phyloP scores from a whole-genome alignment of 2,113 vertebrate genomes.

The Poeciliopsis turrubarensis region DNA sequence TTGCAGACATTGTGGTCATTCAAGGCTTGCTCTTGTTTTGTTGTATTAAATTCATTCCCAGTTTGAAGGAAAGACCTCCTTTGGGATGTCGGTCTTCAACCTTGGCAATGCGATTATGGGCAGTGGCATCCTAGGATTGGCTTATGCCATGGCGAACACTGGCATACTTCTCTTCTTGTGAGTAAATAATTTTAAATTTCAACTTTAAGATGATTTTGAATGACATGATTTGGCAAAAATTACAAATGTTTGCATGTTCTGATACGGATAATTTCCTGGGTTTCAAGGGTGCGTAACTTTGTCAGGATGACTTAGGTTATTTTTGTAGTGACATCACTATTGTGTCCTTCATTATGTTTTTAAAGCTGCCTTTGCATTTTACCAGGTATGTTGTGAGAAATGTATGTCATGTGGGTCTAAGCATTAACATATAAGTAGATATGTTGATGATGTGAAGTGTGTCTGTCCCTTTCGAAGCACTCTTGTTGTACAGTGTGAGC shows the following conservation, averaged over 20 bases:
- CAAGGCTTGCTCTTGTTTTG: background rate
- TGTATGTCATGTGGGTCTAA: too few relatives aligned
- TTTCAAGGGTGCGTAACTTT: too few relatives aligned
- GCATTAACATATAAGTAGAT: too few relatives aligned
- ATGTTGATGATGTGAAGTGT: too few relatives aligned
- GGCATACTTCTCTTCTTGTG: constrained; percentile 96
- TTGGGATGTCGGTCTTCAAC: constrained; percentile 98
- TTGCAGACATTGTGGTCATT: background rate
- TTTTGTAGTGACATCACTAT: too few relatives aligned
- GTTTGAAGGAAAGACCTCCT: constrained; percentile 98
- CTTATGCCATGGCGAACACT: constrained; percentile 99
- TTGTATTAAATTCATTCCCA: constrained; percentile 57
- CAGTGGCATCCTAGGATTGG: constrained; percentile 95
- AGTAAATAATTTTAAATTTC: constrained; percentile 71
- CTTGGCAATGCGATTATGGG: constrained; percentile 99
- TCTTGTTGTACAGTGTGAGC: too few relatives aligned
- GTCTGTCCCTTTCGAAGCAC: too few relatives aligned
- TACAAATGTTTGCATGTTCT: background rate
- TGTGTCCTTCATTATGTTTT: too few relatives aligned
- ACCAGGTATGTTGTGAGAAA: too few relatives aligned
- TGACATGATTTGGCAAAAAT: background rate
- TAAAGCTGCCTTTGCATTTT: too few relatives aligned
- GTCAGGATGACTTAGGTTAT: too few relatives aligned
- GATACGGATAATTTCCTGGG: too few relatives aligned
- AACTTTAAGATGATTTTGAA: background rate